These are phyloP conservation scores for Oxycera nigricornis DNA, from an alignment of 2,888 invertebrate species.

Conservation along the genomic window DNA sequence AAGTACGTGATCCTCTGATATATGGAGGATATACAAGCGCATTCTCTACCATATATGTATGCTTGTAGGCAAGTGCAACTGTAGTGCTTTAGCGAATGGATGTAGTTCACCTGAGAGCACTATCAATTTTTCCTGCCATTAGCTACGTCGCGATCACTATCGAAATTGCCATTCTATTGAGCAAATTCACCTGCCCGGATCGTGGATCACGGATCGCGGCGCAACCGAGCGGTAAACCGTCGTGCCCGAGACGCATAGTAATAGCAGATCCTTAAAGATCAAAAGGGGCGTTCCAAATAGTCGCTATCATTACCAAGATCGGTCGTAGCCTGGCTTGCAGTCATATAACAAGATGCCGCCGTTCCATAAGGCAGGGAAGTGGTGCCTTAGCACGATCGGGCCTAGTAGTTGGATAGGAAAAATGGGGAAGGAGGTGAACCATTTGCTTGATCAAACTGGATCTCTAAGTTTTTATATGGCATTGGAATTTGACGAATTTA, in stretches of 20 bases:
- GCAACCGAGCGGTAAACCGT: neutral
- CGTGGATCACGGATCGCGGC: neutral
- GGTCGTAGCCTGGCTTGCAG: constrained; percentile 15
- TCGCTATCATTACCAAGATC: constrained; percentile 37
- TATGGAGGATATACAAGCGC: neutral
- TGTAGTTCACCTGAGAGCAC: constrained; percentile 19
- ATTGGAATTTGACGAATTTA: too few species aligned
- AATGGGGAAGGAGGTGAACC: too few species aligned
- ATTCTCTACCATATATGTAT: neutral
- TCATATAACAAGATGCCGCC: neutral
- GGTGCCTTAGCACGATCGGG: too few species aligned
- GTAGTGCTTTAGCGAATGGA: neutral
- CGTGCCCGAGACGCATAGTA: neutral
- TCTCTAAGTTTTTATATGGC: neutral
- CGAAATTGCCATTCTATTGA: constrained; percentile 39
- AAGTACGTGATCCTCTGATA: constrained; percentile 25
- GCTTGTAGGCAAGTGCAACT: neutral
- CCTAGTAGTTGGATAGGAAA: too few species aligned
- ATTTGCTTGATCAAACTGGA: too few species aligned
- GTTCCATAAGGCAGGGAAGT: neutral
- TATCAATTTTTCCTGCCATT: constrained; percentile 31
- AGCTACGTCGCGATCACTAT: constrained; percentile 37
- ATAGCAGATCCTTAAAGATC: constrained; percentile 23
- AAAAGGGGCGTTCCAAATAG: constrained; percentile 34
- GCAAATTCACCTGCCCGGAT: constrained; percentile 32